These are phyloP conservation scores for Sphaerophoria rueppellii DNA, from an alignment of 2,888 invertebrate species.

Conservation along the genomic window DNA sequence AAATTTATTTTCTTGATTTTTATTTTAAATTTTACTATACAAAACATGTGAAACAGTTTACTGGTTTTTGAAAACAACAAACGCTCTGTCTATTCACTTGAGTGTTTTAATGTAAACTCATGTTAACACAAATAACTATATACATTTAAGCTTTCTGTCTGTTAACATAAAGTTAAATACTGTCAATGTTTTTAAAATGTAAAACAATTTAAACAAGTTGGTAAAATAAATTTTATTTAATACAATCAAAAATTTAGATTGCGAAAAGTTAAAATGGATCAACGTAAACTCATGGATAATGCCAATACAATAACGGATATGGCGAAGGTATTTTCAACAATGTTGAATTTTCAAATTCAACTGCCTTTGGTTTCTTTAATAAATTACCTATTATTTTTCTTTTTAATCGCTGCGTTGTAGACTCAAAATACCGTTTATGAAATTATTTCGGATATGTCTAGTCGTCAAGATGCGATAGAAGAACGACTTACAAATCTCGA, in stretches of 20 bases:
- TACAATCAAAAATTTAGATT: conserved; percentile 85
- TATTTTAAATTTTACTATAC: too few relatives aligned
- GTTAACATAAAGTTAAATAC: not conserved
- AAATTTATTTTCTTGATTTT: too few relatives aligned
- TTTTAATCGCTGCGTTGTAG: conserved; percentile 83
- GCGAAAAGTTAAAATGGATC: conserved; percentile 99
- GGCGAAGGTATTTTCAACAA: conserved; percentile 92
- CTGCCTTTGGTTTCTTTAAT: not conserved
- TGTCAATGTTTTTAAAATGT: conserved; percentile 18
- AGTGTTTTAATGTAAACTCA: not conserved
- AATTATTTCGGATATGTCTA: conserved; percentile 98
- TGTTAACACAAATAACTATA: not conserved
- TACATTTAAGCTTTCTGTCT: not conserved
- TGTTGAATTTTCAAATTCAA: not conserved
- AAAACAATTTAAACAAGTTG: conserved; percentile 31
- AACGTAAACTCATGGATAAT: conserved; percentile 99
- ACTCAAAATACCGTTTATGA: conserved; percentile 99
- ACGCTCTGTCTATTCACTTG: too few relatives aligned
- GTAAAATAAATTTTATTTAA: conserved; percentile 45
- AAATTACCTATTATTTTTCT: not conserved
- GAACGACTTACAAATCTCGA: conserved; percentile 96
- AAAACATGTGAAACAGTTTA: too few relatives aligned
- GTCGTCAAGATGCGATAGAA: conserved; percentile 95
- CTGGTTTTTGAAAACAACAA: too few relatives aligned
- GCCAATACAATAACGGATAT: conserved; percentile 99